Evolutionary conservation across 1,140 invertebrate genomes (phyloP).

Genomic region (Drosophila equinoxialis): DNA sequence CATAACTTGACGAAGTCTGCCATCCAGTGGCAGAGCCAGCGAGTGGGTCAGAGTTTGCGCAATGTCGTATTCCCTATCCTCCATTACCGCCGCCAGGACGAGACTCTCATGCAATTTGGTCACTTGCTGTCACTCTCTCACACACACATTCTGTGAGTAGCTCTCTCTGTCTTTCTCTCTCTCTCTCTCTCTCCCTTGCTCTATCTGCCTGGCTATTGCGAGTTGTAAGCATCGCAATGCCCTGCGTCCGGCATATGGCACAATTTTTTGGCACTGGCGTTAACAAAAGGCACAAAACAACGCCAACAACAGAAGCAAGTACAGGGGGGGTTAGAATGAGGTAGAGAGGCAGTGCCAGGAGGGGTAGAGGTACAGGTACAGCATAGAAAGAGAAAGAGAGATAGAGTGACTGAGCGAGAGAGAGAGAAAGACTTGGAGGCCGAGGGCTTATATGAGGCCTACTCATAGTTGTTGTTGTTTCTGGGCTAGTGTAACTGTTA

Average conservation of each 20-base stretch:
- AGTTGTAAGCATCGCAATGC: conserved; percentile 61
- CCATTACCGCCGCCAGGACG: no score
- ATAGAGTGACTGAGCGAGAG: background rate
- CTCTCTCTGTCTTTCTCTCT: background rate
- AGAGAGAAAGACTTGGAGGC: background rate
- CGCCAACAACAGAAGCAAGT: conserved; percentile 47
- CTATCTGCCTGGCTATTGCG: background rate
- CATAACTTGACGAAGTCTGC: conserved; percentile 65
- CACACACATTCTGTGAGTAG: background rate
- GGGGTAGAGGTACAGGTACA: background rate
- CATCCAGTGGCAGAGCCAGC: conserved; percentile 52
- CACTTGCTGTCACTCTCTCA: background rate
- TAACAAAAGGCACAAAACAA: conserved; percentile 71
- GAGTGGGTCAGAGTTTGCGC: conserved; percentile 55
- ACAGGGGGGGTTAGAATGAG: background rate
- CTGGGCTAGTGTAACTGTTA: conserved; percentile 38
- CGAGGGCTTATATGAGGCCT: conserved; percentile 30
- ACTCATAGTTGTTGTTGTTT: conserved; percentile 29
- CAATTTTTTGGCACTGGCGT: conserved; percentile 62
- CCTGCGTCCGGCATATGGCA: conserved; percentile 71
- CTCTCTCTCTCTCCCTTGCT: background rate
- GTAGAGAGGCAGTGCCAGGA: background rate
- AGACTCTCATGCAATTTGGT: background rate
- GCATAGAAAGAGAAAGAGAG: no score
- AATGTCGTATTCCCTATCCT: conserved; percentile 1